A percentile compares a stretch with the other conserved stretches of the same genome.
Evolutionary conservation across 2,113 vertebrate species (phyloP).

Genomic region (Bubo scandiacus): DNA sequence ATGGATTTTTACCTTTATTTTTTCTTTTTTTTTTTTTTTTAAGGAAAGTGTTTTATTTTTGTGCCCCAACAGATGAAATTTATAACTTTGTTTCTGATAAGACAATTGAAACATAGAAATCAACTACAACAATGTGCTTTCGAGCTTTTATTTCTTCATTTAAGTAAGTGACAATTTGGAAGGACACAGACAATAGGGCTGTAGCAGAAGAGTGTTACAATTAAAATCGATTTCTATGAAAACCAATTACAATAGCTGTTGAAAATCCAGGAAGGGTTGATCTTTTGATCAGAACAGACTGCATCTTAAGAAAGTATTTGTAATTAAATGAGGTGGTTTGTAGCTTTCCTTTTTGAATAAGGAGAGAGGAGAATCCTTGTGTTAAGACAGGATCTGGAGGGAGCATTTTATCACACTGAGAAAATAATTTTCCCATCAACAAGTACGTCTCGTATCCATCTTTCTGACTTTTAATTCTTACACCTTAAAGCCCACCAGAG

Average conservation of each 20-base stretch:
- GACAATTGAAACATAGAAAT: constrained; percentile 74
- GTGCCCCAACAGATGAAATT: constrained; percentile 64
- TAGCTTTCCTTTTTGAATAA: constrained; percentile 28
- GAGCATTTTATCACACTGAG: constrained; percentile 12
- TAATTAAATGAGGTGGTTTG: constrained; percentile 13
- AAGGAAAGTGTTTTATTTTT: constrained; percentile 72
- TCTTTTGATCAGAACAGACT: constrained; percentile 54
- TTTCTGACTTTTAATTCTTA: constrained; percentile 34
- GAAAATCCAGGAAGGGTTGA: constrained; percentile 49
- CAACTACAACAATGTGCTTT: constrained; percentile 74
- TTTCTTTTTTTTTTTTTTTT: not conserved
- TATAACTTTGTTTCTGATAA: constrained; percentile 70
- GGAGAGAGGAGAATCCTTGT: not conserved
- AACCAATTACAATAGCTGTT: constrained; percentile 63
- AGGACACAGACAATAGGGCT: constrained; percentile 75
- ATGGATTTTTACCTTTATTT: not conserved
- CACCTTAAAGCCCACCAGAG: not conserved
- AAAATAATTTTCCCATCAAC: constrained; percentile 26
- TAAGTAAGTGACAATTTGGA: constrained; percentile 71
- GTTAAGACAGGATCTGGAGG: constrained; percentile 12
- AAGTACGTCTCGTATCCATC: not conserved
- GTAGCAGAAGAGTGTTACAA: constrained; percentile 72
- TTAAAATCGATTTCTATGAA: constrained; percentile 65
- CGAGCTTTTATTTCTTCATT: constrained; percentile 66
- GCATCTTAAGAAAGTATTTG: constrained; percentile 47